These are phyloP conservation scores for Leptonema lineaticorne DNA, from an alignment of 1,140 invertebrate genomes.

Conservation along the genomic window DNA sequence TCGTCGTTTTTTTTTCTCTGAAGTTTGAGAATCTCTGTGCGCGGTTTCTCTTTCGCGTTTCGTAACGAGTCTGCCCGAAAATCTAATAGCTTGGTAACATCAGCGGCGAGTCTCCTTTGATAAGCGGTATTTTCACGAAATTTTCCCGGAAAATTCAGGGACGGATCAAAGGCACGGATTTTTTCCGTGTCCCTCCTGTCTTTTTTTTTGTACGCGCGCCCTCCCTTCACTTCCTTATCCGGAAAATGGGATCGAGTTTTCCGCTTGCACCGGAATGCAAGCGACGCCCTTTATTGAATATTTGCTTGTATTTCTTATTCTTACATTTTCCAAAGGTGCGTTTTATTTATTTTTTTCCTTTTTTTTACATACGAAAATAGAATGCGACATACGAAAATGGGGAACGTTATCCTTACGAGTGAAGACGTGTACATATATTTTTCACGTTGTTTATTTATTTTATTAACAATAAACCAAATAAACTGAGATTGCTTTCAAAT, in stretches of 20 bases:
- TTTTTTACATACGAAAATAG: too few relatives aligned
- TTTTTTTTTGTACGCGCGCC: too few relatives aligned
- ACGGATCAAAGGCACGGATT: constrained; percentile 25
- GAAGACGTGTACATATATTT: too few relatives aligned
- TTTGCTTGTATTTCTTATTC: neutral
- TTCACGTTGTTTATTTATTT: too few relatives aligned
- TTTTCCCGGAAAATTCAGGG: constrained; percentile 5
- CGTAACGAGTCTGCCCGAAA: constrained; percentile 19
- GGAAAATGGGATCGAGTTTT: constrained; percentile 3
- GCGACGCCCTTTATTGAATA: constrained; percentile 19
- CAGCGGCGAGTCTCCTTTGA: neutral
- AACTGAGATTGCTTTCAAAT: too few relatives aligned
- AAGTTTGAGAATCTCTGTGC: neutral
- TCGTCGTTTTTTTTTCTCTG: neutral
- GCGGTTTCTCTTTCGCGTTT: neutral
- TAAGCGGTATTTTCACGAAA: neutral
- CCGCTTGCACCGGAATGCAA: constrained; percentile 12
- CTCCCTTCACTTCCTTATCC: too few relatives aligned
- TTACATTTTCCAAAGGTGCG: too few relatives aligned
- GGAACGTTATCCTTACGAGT: too few relatives aligned
- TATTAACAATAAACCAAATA: too few relatives aligned
- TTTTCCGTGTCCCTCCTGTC: neutral
- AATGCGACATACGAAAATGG: too few relatives aligned
- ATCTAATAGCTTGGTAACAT: constrained; percentile 22
- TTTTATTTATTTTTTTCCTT: too few relatives aligned